Percentiles rank a stretch among this genome's conserved stretches.
Conservation (phyloP, 2,113 vertebrate genomes). For the Puntigrus tetrazona region DNA sequence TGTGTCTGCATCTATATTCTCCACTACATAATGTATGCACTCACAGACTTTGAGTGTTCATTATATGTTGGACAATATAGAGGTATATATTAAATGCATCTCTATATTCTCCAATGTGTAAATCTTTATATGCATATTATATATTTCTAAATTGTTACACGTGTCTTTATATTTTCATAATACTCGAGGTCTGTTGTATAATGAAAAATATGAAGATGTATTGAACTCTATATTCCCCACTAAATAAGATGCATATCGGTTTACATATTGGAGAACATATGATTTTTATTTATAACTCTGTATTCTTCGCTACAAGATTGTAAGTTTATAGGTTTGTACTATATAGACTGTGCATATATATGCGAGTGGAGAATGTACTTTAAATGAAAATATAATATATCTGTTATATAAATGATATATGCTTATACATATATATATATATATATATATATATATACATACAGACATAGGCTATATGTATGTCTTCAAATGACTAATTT, state of each 20-base stretch:
- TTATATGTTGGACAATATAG: neutral
- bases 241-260: neutral
- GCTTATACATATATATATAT: neutral
- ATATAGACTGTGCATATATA: neutral
- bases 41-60: neutral
- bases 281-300: neutral
- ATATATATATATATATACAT: no score
- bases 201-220: neutral
- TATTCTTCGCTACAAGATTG: neutral
- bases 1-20: neutral
- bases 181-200: neutral
- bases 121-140: neutral
- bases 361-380: neutral
- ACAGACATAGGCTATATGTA: no score
- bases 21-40: neutral
- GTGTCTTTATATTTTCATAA: neutral
- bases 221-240: neutral
- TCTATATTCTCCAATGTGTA: neutral
- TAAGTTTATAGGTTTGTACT: neutral
- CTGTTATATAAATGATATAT: neutral
- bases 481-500: neutral
- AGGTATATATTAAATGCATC: neutral
- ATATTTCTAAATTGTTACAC: neutral
- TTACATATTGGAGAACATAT: neutral
- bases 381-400: neutral